Percentiles rank a stretch among this genome's conserved stretches.
Evolutionary conservation across 2,113 vertebrate species (phyloP).

Genomic region (Ctenomys sociabilis): DNA sequence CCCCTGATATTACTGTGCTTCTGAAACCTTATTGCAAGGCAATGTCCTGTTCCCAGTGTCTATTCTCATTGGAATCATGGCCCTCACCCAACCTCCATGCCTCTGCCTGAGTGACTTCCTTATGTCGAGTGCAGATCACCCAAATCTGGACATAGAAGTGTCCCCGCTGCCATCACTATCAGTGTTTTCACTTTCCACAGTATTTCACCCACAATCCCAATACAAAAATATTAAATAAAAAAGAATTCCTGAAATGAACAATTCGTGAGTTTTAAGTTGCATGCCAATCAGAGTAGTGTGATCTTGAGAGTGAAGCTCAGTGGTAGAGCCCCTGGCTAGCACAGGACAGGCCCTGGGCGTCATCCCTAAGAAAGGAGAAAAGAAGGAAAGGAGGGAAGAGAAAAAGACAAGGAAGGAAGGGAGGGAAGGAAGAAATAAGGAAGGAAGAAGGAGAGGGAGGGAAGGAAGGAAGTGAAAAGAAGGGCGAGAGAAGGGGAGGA

Average conservation of each 20-base stretch:
- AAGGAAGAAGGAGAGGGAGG: accelerated
- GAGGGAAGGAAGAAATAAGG: not conserved
- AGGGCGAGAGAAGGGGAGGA: no score
- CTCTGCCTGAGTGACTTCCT: not conserved
- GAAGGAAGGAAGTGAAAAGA: no score
- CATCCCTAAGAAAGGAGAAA: not conserved
- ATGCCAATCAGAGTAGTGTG: not conserved
- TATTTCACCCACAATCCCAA: not conserved
- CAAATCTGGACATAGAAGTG: accelerated
- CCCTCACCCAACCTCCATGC: not conserved
- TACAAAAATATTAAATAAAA: not conserved
- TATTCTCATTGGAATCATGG: not conserved
- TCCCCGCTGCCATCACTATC: not conserved
- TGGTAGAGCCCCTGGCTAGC: not conserved
- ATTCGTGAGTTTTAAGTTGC: not conserved
- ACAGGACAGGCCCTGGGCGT: no score
- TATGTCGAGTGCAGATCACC: not conserved
- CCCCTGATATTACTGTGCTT: not conserved
- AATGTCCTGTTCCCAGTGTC: not conserved
- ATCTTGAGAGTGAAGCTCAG: not conserved
- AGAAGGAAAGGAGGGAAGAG: not conserved
- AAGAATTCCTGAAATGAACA: not conserved
- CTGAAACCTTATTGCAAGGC: not conserved
- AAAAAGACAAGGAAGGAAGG: not conserved
- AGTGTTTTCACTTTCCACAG: not conserved